Conservation (phyloP, 2,797 vertebrate genomes). For the Diplodus sargus region DNA sequence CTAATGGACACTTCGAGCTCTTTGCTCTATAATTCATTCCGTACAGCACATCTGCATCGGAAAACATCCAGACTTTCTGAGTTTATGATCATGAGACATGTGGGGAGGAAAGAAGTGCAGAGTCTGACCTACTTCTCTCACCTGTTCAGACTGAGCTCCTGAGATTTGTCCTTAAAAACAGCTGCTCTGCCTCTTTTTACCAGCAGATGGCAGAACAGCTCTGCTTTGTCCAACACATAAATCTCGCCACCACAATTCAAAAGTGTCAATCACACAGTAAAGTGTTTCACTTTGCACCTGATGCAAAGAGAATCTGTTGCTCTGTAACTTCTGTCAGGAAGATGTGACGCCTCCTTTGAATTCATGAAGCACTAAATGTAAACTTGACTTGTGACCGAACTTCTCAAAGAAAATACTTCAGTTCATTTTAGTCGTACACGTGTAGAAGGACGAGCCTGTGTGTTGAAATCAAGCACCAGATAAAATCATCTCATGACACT, state of each 20-base stretch:
- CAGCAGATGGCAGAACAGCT: constrained; percentile 57
- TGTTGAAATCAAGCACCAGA: too few relatives aligned
- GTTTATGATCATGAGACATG: background rate
- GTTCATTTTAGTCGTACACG: too few relatives aligned
- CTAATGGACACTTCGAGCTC: background rate
- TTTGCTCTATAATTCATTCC: constrained; percentile 12
- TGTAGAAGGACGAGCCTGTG: too few relatives aligned
- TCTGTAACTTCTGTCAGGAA: background rate
- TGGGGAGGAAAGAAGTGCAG: background rate
- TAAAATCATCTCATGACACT: too few relatives aligned
- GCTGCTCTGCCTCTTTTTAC: constrained; percentile 22
- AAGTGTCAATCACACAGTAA: background rate
- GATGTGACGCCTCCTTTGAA: background rate
- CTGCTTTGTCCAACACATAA: background rate
- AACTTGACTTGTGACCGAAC: too few relatives aligned
- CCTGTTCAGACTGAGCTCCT: constrained; percentile 16
- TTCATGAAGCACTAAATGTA: too few relatives aligned
- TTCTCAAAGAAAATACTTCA: too few relatives aligned
- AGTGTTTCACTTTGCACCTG: background rate
- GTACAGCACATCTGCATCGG: background rate
- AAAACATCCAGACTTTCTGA: background rate
- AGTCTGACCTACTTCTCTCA: constrained; percentile 45
- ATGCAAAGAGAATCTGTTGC: background rate
- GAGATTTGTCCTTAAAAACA: background rate
- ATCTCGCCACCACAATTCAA: background rate